Evolutionary conservation across 2,888 invertebrate species (phyloP).

Genomic region (Drosophila incognita): DNA sequence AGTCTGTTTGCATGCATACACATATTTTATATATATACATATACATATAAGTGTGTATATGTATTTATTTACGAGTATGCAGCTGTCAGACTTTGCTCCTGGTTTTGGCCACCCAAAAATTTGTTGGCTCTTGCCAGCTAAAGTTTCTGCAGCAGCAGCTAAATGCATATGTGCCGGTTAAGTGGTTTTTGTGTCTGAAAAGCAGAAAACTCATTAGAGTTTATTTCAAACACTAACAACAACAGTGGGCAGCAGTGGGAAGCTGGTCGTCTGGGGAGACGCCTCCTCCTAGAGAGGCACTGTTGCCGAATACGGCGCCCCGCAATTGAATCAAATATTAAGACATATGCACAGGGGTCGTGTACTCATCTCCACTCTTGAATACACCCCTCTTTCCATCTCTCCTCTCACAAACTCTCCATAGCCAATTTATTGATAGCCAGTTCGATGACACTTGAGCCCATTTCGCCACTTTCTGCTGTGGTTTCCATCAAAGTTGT

Average conservation of each 20-base stretch:
- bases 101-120: conserved; percentile 32
- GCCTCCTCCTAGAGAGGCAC: background rate
- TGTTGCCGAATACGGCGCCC: conserved; percentile 9
- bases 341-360: conserved; percentile 56
- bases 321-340: conserved; percentile 65
- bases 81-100: conserved; percentile 48
- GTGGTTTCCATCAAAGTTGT: conserved; percentile 25
- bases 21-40: background rate
- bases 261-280: background rate
- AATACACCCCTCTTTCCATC: background rate
- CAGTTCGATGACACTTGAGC: conserved; percentile 27
- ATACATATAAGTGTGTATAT: background rate
- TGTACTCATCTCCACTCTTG: background rate
- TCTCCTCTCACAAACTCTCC: background rate
- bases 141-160: conserved; percentile 52
- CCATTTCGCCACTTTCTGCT: conserved; percentile 47
- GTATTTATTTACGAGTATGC: conserved; percentile 9
- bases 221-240: conserved; percentile 71
- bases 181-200: conserved; percentile 82
- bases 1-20: background rate
- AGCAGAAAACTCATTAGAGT: conserved; percentile 83
- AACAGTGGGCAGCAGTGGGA: conserved; percentile 29
- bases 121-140: conserved; percentile 46
- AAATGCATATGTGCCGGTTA: conserved; percentile 76
- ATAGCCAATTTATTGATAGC: conserved; percentile 32